Evolutionary conservation across 2,113 vertebrate species (phyloP), one percentile per base, ranked within the genome.

Genomic region (Malurus cyaneus): DNA sequence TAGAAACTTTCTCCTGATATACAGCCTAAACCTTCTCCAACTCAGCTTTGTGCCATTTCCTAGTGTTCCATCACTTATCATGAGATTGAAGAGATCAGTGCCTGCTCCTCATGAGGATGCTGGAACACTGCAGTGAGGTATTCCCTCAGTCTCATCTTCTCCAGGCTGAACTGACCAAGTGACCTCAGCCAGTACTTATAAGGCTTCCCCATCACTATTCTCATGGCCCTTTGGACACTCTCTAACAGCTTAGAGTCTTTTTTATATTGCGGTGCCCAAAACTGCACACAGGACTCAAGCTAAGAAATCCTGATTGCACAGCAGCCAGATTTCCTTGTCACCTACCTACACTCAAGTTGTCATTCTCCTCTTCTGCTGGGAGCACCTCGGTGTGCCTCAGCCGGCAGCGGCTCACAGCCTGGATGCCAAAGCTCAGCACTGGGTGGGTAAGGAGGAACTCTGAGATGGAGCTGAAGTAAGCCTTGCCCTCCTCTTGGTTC

Each of bases 371-470:
- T 73, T 99, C 99, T 5, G 98, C 98, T 4, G 99, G 98, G 23
- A 99, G 98, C 86, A 99, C 99, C 95, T 99, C 99, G 0, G 99
- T 99, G 97, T 99, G 99, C 53, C 98, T 97, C 14, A 99, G 86
- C 21, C 98, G 98, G 89, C 98, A 98, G 70, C 98, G 98, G 64
- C 98, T 98, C 67, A 99, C 99, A 14, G 99, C 99, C 88, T 99
- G 98, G 62, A 99, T 98, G 29, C 99, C 99, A 8, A 99, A 99
- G 97, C 99, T 99, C 17, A 99, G 98, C 49, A 99, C 99, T 0
- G 99, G 99, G 89, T 99, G 99, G n/a, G 99, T 99, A 29, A 99
- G 98, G 82, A 99, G 97, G 97, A 99, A 99, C 97, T 99, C 99
- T 0, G 99, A 99, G 91, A 99, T 98, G 3, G 99, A 99, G n/a